These are phyloP conservation scores for Stomatorhinus walkeri DNA, from an alignment of 2,797 vertebrate genomes.

Conservation along the genomic window DNA sequence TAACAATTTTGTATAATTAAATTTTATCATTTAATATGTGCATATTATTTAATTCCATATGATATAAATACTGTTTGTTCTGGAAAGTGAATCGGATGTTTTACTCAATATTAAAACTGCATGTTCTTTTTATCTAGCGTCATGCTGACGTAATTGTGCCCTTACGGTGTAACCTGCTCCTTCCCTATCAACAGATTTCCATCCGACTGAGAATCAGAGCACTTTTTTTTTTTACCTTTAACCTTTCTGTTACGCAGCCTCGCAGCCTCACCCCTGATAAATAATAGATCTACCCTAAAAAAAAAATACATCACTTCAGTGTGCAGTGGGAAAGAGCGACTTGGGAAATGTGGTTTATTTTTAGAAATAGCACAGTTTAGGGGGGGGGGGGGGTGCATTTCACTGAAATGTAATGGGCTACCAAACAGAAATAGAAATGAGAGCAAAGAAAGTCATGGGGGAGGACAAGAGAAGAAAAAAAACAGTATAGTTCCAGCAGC, in stretches of 20 bases:
- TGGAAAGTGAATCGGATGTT: neutral
- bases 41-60: neutral
- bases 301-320: neutral
- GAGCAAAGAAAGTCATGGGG: constrained; percentile 48
- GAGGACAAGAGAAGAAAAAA: constrained; percentile 34
- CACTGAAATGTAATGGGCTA: constrained; percentile 51
- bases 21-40: neutral
- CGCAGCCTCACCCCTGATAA: neutral
- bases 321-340: constrained; percentile 33
- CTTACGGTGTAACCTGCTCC: neutral
- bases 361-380: constrained; percentile 59
- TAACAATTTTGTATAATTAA: neutral
- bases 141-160: neutral
- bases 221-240: neutral
- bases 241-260: neutral
- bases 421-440: constrained; percentile 66
- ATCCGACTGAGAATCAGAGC: neutral
- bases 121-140: neutral
- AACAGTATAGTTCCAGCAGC: neutral
- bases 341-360: constrained; percentile 57
- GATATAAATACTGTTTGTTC: neutral
- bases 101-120: neutral
- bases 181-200: neutral
- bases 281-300: constrained; percentile 12
- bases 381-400: constrained; percentile 44